Conservation (phyloP, 2,797 vertebrate genomes). For the Melanotaenia nigrans region DNA sequence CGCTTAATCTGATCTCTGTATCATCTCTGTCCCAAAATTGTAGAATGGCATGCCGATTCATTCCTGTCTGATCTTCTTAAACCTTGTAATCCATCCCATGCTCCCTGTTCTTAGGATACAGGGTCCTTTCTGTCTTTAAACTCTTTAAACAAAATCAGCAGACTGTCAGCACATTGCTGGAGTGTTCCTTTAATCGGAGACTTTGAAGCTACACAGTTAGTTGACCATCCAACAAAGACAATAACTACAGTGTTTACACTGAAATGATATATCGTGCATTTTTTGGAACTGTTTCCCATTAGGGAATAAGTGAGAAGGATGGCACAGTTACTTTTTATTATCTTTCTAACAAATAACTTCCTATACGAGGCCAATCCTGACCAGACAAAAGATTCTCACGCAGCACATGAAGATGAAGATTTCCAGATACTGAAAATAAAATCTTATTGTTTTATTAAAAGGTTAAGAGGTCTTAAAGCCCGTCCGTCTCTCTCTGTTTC, state of each 20-base stretch:
- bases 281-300: background rate
- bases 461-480: slow-evolving; percentile 5
- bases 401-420: background rate
- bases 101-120: background rate
- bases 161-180: background rate
- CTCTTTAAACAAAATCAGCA: slow-evolving; percentile 21
- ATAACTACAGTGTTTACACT: background rate
- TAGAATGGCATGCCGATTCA: background rate
- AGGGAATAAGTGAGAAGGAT: background rate
- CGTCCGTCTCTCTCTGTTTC: slow-evolving; percentile 5
- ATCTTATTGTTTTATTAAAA: slow-evolving; percentile 34
- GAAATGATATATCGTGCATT: background rate
- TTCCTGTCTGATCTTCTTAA: slow-evolving; percentile 1
- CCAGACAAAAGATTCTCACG: slow-evolving; percentile 11
- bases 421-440: slow-evolving; percentile 26
- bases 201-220: slow-evolving; percentile 1
- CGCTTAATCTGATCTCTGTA: background rate
- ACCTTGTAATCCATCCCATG: slow-evolving; percentile 6
- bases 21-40: background rate
- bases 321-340: background rate
- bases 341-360: slow-evolving; percentile 17
- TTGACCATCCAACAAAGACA: background rate
- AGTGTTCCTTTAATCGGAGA: background rate
- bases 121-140: slow-evolving; percentile 10
- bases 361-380: slow-evolving; percentile 5